Conservation (phyloP, 1,140 invertebrate species). For the Saccostrea echinata region DNA sequence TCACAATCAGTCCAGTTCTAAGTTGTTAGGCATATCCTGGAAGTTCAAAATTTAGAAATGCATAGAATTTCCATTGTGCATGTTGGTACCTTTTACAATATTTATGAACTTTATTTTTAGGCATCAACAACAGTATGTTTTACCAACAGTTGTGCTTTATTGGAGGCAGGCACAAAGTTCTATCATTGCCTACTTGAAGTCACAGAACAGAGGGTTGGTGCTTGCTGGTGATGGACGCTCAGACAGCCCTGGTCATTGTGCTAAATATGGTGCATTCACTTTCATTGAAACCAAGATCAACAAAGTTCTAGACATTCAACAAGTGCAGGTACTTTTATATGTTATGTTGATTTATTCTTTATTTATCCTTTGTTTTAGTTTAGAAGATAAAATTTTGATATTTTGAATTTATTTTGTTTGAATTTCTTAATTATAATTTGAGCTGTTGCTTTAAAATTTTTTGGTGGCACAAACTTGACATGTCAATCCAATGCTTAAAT, state of each 20-base stretch:
- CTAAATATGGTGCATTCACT: conserved; percentile 3
- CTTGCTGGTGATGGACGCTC: conserved; percentile 8
- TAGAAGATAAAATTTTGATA: not conserved
- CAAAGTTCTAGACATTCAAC: conserved; percentile 5
- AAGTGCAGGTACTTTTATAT: conserved; percentile 6
- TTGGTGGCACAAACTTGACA: too few relatives aligned
- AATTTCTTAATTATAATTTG: too few relatives aligned
- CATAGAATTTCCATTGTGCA: too few relatives aligned
- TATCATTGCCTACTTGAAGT: not conserved
- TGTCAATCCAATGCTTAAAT: too few relatives aligned
- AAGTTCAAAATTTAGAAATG: too few relatives aligned
- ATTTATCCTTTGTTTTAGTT: not conserved
- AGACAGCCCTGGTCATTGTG: conserved; percentile 6
- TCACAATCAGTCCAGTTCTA: too few relatives aligned
- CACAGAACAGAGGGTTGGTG: conserved; percentile 14
- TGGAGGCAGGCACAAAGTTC: not conserved
- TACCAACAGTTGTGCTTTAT: too few relatives aligned
- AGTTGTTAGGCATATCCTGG: too few relatives aligned
- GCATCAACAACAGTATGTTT: too few relatives aligned
- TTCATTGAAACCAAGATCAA: conserved; percentile 17
- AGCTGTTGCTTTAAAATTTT: too few relatives aligned
- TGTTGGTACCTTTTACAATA: too few relatives aligned
- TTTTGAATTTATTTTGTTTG: not conserved
- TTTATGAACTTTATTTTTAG: too few relatives aligned
- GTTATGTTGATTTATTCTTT: not conserved